Base-by-base conservation (phyloP, 2,888 invertebrate species). In the Schizotus pectinicornis region DNA sequence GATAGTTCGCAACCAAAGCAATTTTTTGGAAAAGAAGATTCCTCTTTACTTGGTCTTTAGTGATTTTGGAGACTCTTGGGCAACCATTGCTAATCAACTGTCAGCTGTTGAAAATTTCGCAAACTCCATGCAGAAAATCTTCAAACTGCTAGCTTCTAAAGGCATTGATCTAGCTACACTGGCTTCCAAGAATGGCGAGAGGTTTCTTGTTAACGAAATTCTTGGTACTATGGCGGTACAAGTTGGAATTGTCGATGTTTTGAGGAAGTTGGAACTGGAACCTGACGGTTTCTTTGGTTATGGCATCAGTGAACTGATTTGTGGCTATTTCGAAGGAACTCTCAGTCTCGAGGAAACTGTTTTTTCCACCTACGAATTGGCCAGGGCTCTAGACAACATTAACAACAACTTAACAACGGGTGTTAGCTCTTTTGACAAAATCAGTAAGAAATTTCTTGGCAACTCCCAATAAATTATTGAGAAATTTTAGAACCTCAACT, bases 61-160 rank as follows among this genome's bases (percentile, higher is more conserved):
- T 50, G 95, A 95, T 32, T 92, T 96, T 92, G 93, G 94, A 1
- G 89, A 91, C 0, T 93, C 95, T 72, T 95, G 94, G 94, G 80
- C 87, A 8, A 89, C 89, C 62, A 94, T 95, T 92, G 94, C 31
- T 1, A 14, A 14, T 7, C 41, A 41, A 1, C 2, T 41, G 8
- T 9, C 41, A 2, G 22, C 6, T 22, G 22, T 22, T 22, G 3
- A 2, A 3, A 3, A 5, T 22, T 22, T 22, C 5, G 22, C 22
- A 22, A 5, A 2, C 5, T 22, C 22, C 2, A 22, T 22, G 2
- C 3, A 22, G 5, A 22, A 22, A 22, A 22, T 22, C 5, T 22
- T 22, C 22, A 22, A 22, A 22, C 2, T 22, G 5, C 5, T 22
- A 22, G 5, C 22, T 5, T 3, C 2, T 3, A 22, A 22, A 22